Conservation (phyloP, 2,113 vertebrate species). For the Gavia stellata region DNA sequence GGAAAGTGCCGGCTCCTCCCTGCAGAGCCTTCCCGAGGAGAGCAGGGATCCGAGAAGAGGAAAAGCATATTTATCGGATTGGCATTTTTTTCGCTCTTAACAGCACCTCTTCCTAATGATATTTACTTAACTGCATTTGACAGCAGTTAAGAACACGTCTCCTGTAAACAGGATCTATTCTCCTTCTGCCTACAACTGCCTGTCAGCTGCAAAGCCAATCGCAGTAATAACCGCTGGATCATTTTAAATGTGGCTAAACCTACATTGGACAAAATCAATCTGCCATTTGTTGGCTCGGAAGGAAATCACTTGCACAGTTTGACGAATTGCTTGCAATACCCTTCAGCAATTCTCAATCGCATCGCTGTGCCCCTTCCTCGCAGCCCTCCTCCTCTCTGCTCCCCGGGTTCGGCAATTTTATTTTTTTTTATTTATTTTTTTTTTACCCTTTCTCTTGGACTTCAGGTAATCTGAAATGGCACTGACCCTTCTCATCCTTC, state of each 20-base stretch:
- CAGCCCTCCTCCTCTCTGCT: conserved; percentile 1
- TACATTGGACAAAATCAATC: conserved; percentile 89
- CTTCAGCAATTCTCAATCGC: conserved; percentile 77
- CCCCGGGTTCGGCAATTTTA: conserved; percentile 38
- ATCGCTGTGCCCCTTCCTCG: conserved; percentile 30
- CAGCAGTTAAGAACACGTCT: conserved; percentile 80
- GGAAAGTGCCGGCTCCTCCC: background rate
- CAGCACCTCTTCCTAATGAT: conserved; percentile 72
- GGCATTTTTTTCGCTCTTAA: conserved; percentile 71
- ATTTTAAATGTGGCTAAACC: conserved; percentile 83
- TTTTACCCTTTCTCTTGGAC: conserved; percentile 79
- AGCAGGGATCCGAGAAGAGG: conserved; percentile 32
- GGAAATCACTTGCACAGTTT: conserved; percentile 83
- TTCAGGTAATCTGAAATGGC: conserved; percentile 94
- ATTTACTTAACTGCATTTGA: conserved; percentile 82
- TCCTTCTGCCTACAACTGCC: conserved; percentile 82
- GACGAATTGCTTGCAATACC: conserved; percentile 80
- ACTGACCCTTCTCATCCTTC: conserved; percentile 89
- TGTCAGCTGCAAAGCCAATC: conserved; percentile 88
- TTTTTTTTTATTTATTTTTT: conserved; percentile 28
- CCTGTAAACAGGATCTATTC: conserved; percentile 78
- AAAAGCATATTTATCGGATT: conserved; percentile 71
- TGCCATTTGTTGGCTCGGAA: conserved; percentile 88
- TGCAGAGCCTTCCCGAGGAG: background rate
- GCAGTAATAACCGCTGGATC: conserved; percentile 86